phyloP scores from a whole-genome alignment of 92 coral and sea anemone species.

The Ricordea florida region DNA sequence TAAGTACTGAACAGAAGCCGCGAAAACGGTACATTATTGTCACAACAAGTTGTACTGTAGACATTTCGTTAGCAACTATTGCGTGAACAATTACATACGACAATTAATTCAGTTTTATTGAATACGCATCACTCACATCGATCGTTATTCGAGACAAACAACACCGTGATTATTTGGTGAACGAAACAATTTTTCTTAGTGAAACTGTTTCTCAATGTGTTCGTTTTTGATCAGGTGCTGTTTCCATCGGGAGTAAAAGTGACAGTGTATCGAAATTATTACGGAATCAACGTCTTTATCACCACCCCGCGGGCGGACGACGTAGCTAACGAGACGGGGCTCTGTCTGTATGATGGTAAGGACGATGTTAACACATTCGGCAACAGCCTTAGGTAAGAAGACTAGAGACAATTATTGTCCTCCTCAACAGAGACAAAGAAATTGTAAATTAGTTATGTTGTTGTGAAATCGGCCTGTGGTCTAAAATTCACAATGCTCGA shows the following conservation, averaged over 20 bases:
- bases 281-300: not conserved
- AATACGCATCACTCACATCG: no score
- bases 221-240: not conserved
- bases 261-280: not conserved
- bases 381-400: not conserved
- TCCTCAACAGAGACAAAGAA: no score
- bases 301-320: not conserved
- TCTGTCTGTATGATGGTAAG: not conserved
- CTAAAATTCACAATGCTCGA: no score
- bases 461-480: no score
- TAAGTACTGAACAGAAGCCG: no score
- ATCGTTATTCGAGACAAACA: not conserved
- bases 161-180: not conserved
- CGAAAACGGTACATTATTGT: no score
- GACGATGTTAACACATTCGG: not conserved
- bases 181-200: not conserved
- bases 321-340: not conserved
- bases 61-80: no score
- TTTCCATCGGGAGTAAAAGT: slow-evolving; percentile 2
- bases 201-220: not conserved
- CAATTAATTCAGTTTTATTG: no score
- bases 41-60: no score
- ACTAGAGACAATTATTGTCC: no score
- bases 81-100: no score
- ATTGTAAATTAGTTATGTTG: no score